Conservation (phyloP, 2,888 invertebrate species). For the Punctoribates punctum region DNA sequence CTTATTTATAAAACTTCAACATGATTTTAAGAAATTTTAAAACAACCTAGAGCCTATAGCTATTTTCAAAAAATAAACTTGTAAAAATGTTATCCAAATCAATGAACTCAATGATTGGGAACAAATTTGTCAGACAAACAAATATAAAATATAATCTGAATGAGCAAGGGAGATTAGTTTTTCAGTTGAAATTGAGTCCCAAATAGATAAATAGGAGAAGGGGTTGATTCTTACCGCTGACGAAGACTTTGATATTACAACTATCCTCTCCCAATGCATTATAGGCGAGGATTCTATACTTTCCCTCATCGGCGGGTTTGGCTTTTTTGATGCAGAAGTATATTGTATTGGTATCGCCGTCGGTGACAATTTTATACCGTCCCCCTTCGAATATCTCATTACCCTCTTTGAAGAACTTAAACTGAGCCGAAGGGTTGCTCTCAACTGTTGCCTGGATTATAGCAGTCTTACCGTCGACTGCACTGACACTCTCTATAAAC, state of each 20-base stretch:
- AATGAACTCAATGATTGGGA: too few species aligned
- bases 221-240: slow-evolving; percentile 75
- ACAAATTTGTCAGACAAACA: too few species aligned
- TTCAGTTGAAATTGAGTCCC: too few species aligned
- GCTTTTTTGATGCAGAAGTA: slow-evolving; percentile 93
- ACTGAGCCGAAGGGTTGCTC: slow-evolving; percentile 89
- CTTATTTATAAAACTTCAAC: too few species aligned
- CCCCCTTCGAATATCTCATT: slow-evolving; percentile 91
- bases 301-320: slow-evolving; percentile 94
- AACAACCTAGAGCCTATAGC: too few species aligned
- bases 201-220: too few species aligned
- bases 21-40: too few species aligned
- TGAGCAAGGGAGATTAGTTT: too few species aligned
- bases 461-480: slow-evolving; percentile 90
- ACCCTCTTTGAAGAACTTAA: slow-evolving; percentile 91
- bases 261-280: slow-evolving; percentile 94
- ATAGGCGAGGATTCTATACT: slow-evolving; percentile 85
- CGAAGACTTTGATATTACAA: slow-evolving; percentile 91
- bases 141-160: too few species aligned
- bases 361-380: slow-evolving; percentile 88
- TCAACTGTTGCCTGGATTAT: slow-evolving; percentile 89
- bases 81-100: too few species aligned
- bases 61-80: too few species aligned
- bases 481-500: slow-evolving; percentile 89
- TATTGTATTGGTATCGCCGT: slow-evolving; percentile 85